Conservation (phyloP, 2,888 invertebrate species). For the Ectemnius continuus region DNA sequence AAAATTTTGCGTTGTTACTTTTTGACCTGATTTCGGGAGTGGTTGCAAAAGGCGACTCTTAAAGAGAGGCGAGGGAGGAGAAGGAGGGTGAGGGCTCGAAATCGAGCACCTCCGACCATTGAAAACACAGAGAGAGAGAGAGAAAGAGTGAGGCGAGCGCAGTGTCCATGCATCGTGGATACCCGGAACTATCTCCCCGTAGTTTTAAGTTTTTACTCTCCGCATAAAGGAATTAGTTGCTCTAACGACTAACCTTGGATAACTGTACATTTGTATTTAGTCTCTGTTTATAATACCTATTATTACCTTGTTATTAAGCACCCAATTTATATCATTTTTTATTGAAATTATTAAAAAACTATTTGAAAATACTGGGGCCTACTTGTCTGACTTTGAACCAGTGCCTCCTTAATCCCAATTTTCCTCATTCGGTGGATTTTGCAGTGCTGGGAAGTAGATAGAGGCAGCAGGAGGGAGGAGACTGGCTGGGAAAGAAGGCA, state of each 20-base stretch:
- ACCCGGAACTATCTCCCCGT: slow-evolving; percentile 53
- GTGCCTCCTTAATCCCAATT: background rate
- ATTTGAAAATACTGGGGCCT: slow-evolving; percentile 69
- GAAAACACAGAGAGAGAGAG: slow-evolving; percentile 2
- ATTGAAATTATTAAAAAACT: slow-evolving; percentile 78
- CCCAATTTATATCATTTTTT: slow-evolving; percentile 78
- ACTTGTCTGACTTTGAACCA: background rate
- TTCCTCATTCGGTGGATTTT: background rate
- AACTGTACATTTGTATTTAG: slow-evolving; percentile 78
- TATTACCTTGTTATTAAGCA: slow-evolving; percentile 78
- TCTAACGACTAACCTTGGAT: slow-evolving; percentile 75
- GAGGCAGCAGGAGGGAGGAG: background rate
- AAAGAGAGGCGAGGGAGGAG: no score
- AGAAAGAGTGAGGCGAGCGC: slow-evolving; percentile 1
- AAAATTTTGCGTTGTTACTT: background rate
- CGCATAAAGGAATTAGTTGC: slow-evolving; percentile 70
- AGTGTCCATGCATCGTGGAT: slow-evolving; percentile 17
- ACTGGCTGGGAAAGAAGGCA: no score
- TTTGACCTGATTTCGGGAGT: slow-evolving; percentile 5
- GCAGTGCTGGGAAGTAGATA: background rate
- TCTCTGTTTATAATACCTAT: slow-evolving; percentile 78
- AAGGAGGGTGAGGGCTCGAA: no score
- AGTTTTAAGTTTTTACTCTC: slow-evolving; percentile 73
- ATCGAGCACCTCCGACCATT: background rate
- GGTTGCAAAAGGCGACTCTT: no score